Base-by-base conservation (phyloP, 2,113 vertebrate species). In the Anarhynchus alexandrinus region DNA sequence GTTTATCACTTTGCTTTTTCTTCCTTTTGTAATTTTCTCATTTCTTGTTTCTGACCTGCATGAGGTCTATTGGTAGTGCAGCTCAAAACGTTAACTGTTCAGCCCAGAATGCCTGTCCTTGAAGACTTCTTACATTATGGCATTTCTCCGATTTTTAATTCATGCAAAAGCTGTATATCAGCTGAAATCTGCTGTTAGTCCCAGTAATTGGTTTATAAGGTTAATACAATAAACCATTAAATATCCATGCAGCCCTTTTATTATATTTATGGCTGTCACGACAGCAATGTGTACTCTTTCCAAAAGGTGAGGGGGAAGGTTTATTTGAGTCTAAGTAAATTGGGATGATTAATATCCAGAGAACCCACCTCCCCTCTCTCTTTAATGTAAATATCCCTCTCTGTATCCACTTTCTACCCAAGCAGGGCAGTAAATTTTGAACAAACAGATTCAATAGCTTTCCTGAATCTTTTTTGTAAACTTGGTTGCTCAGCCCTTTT, bases 191-290 rank as follows among this genome's bases (percentile, higher is more conserved):
- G 82, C 45, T 93, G 81, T 64, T 85, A 59, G 55, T 65, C 74
- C 92, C 86, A 91, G 95, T 71, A 97, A 91, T 9, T 95, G 71
- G 71, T 94, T 94, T 94, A 82, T 94, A 93, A 97, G 87, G 80
- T 96, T 96, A 97, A 82, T 96, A 84, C 78, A 95, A 97, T 74
- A 96, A 92, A 90, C 65, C n/a, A 55, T 88, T 94, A 97, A 95
- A 64, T 38, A 93, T 51, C 79, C 34, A 38, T 17, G 13, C 22
- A 86, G 43, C 26, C 32, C 9, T 88, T 73, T 85, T 42, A 10
- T 85, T 42, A 10, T 96, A 92, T 97, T 97, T 97, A 97, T 2
- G 65, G 92, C 42, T 72, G 54, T 66, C 57, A 61, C 57, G 88
- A 96, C 74, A 95, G 86, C 61, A 92, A 87, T 85, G 81, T 72